A percentile compares a stretch with the other conserved stretches of the same genome.
These are phyloP conservation scores for Ceratosolen fusciceps DNA, from an alignment of 1,140 invertebrate species.

Conservation along the genomic window DNA sequence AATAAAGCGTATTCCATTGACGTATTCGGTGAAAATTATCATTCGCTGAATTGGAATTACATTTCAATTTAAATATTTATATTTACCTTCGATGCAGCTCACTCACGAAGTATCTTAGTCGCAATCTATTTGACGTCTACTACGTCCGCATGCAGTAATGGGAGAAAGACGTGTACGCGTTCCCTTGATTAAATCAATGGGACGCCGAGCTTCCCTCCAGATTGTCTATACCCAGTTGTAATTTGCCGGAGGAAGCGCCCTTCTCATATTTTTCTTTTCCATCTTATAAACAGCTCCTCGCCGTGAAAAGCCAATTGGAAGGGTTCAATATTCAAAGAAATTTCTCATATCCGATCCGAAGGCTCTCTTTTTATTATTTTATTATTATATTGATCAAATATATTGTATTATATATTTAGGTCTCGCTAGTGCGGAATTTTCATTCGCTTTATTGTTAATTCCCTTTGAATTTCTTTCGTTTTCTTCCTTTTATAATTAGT, in stretches of 20 bases:
- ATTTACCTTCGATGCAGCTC: background rate
- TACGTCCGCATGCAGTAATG: background rate
- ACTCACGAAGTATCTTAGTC: background rate
- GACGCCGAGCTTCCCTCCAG: background rate
- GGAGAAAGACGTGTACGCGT: constrained; percentile 3
- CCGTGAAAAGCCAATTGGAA: background rate
- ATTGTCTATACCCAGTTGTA: constrained; percentile 7
- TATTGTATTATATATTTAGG: no score
- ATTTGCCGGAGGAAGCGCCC: constrained; percentile 16
- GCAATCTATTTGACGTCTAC: background rate
- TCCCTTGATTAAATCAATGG: constrained; percentile 32
- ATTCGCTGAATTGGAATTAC: no score
- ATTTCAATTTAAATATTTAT: background rate
- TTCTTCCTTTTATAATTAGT: no score
- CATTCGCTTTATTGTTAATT: no score
- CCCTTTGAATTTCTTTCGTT: no score
- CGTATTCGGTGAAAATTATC: no score
- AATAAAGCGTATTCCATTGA: no score
- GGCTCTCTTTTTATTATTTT: no score
- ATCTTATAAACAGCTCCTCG: background rate
- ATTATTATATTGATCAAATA: no score
- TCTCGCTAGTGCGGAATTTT: no score
- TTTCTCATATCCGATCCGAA: no score
- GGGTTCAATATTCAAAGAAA: no score
- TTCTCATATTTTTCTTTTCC: background rate